Evolutionary conservation across 1,140 invertebrate genomes (phyloP).

Genomic region (Tetragonula clypearis): DNA sequence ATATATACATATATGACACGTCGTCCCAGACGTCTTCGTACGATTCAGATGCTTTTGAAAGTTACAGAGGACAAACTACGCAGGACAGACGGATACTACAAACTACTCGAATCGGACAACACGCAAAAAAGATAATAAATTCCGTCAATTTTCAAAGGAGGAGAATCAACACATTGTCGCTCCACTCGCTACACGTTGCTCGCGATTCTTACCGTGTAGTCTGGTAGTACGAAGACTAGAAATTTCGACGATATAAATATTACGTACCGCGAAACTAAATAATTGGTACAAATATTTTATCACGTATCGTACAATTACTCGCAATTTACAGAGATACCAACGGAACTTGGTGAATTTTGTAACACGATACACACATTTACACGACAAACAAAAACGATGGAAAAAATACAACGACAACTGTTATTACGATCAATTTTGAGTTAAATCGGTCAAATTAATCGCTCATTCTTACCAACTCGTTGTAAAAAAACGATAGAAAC

Average conservation of each 20-base stretch:
- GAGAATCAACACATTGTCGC: not conserved
- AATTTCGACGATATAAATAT: not conserved
- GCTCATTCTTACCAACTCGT: not conserved
- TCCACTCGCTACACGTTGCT: not conserved
- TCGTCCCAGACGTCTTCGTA: too few species aligned
- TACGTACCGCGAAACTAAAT: not conserved
- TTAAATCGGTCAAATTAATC: not conserved
- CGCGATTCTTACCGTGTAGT: too few species aligned
- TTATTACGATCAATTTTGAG: not conserved
- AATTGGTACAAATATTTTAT: not conserved
- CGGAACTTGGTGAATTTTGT: not conserved
- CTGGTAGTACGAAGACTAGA: too few species aligned
- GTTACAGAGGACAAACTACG: not conserved
- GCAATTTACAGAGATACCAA: not conserved
- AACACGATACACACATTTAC: not conserved
- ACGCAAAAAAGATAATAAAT: not conserved
- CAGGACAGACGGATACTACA: not conserved
- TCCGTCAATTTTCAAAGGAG: not conserved
- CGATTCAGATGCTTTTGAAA: not conserved
- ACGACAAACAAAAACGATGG: not conserved
- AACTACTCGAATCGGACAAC: not conserved
- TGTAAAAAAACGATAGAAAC: constrained; percentile 61
- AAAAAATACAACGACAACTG: not conserved
- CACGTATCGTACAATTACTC: not conserved
- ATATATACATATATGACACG: too few species aligned